These are phyloP conservation scores for Aphaenogaster ashmeadi DNA, from an alignment of 1,140 invertebrate genomes.

Conservation along the genomic window DNA sequence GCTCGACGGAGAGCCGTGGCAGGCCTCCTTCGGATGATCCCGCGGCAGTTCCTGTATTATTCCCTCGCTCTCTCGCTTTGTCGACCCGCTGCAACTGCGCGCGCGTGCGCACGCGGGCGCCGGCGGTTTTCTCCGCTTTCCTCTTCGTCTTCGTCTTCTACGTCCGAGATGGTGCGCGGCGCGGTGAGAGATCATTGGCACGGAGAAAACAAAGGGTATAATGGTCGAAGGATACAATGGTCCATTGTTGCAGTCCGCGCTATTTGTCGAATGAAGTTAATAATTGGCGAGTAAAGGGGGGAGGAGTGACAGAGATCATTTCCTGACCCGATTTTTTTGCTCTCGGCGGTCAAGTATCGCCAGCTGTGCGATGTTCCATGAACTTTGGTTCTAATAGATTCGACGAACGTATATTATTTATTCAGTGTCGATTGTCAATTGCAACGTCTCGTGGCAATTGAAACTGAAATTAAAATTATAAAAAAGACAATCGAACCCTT, in stretches of 20 bases:
- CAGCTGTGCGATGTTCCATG: background rate
- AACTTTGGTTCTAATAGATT: background rate
- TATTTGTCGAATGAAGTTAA: conserved; percentile 57
- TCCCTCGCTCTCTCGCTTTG: conserved; percentile 17
- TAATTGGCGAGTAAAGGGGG: conserved; percentile 20
- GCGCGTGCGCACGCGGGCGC: background rate
- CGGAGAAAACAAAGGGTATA: conserved; percentile 58
- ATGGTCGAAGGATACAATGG: conserved; percentile 53
- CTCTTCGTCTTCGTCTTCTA: conserved; percentile 27
- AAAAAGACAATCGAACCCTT: background rate
- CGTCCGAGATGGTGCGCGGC: conserved; percentile 15
- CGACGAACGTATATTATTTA: background rate
- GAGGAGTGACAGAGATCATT: conserved; percentile 16
- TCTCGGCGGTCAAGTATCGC: background rate
- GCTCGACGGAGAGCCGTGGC: background rate
- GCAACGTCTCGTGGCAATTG: background rate
- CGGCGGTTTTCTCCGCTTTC: conserved; percentile 52
- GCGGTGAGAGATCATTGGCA: conserved; percentile 47
- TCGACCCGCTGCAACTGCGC: background rate
- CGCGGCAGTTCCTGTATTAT: conserved; percentile 78
- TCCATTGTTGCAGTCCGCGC: conserved; percentile 48
- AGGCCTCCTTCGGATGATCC: conserved; percentile 65
- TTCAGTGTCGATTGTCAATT: too few species aligned
- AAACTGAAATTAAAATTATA: background rate
- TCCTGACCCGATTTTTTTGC: conserved; percentile 10